Evolutionary conservation across 2,113 vertebrate species (phyloP).

Genomic region (Campylorhamphus procurvoides): DNA sequence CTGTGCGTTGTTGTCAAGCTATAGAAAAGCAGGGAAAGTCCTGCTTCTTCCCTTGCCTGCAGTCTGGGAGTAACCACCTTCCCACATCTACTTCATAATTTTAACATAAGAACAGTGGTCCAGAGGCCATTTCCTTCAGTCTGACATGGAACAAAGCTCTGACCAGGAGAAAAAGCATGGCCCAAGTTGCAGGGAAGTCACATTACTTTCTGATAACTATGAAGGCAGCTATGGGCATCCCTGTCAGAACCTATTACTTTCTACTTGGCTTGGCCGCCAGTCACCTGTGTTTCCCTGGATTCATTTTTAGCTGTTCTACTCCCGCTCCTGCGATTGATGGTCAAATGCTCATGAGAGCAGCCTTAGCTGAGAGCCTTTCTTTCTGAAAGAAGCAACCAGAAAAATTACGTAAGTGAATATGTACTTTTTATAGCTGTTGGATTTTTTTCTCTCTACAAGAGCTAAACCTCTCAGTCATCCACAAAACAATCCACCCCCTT

Average conservation of each 20-base stretch:
- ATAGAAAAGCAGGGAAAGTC: not conserved
- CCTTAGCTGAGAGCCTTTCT: not conserved
- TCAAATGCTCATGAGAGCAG: not conserved
- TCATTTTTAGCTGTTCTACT: not conserved
- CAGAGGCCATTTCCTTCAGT: not conserved
- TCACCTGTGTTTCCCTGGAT: not conserved
- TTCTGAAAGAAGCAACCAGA: not conserved
- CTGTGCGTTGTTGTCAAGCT: not conserved
- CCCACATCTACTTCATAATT: not conserved
- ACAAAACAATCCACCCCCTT: not conserved
- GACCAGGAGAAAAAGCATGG: not conserved
- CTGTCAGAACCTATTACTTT: not conserved
- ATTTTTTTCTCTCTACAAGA: not conserved
- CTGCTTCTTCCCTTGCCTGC: not conserved
- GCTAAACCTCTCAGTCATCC: not conserved
- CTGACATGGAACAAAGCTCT: not conserved
- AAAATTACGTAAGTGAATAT: not conserved
- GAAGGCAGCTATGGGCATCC: not conserved
- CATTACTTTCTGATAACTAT: not conserved
- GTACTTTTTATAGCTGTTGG: accelerated
- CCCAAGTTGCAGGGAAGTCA: not conserved
- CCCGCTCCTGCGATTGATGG: accelerated
- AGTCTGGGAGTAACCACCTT: not conserved
- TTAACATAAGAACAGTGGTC: not conserved
- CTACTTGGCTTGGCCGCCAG: not conserved